Evolutionary conservation across 2,888 invertebrate genomes (phyloP).

Genomic region (Plagodis pulveraria): DNA sequence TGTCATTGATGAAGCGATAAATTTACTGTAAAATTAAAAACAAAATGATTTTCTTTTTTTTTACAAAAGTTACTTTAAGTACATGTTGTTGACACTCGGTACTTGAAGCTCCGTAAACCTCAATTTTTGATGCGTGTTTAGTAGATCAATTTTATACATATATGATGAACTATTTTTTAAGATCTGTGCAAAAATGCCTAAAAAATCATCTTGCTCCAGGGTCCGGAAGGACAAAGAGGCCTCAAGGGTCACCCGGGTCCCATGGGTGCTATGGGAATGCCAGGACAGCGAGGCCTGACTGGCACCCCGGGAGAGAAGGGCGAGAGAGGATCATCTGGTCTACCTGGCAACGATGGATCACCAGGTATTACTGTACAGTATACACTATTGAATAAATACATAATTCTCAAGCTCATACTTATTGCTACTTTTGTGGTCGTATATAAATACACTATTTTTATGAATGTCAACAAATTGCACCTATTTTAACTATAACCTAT

Average conservation of each 20-base stretch:
- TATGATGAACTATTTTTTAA: too few species aligned
- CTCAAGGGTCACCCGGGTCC: slow-evolving; percentile 90
- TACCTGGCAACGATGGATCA: slow-evolving; percentile 91
- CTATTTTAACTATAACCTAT: too few species aligned
- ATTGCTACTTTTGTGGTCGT: neutral
- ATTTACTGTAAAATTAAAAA: too few species aligned
- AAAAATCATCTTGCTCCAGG: slow-evolving; percentile 67
- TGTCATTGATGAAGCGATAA: too few species aligned
- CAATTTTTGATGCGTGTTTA: too few species aligned
- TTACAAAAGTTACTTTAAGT: too few species aligned
- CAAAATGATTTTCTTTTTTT: too few species aligned
- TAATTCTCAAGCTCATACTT: too few species aligned
- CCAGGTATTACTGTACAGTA: slow-evolving; percentile 73
- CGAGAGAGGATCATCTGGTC: slow-evolving; percentile 88
- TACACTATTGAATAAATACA: neutral
- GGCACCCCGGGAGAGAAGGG: slow-evolving; percentile 91
- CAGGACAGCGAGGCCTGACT: slow-evolving; percentile 87
- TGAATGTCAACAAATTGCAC: neutral
- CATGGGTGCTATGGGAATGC: slow-evolving; percentile 89
- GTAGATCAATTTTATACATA: neutral
- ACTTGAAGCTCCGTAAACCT: too few species aligned
- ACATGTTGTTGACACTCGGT: too few species aligned
- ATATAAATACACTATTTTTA: neutral
- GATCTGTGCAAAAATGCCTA: neutral
- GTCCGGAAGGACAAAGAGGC: slow-evolving; percentile 87